Percentiles rank a stretch among this genome's conserved stretches.
Conservation (phyloP, 1,140 invertebrate species). For the Drosophila serrata region DNA sequence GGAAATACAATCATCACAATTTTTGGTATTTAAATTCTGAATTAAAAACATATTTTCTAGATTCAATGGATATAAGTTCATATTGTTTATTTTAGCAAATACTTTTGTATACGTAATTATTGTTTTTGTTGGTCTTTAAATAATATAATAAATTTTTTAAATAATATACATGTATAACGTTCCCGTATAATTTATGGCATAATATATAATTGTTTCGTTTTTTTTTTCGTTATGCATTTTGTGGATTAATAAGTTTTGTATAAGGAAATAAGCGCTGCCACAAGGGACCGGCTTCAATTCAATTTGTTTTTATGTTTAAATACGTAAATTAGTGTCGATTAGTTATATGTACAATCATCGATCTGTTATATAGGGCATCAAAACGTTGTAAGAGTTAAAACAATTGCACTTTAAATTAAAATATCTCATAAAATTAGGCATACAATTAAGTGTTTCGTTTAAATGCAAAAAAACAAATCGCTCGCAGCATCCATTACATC, state of each 20-base stretch:
- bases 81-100: slow-evolving; percentile 71
- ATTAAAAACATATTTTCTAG: background rate
- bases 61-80: slow-evolving; percentile 24
- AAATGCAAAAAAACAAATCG: slow-evolving; percentile 62
- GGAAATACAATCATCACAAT: background rate
- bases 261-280: slow-evolving; percentile 66
- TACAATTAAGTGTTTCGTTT: slow-evolving; percentile 53
- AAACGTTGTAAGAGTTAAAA: slow-evolving; percentile 57
- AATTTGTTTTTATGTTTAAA: slow-evolving; percentile 50
- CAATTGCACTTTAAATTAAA: slow-evolving; percentile 75
- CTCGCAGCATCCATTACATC: slow-evolving; percentile 53
- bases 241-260: slow-evolving; percentile 52
- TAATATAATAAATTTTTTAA: slow-evolving; percentile 72
- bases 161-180: slow-evolving; percentile 69
- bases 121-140: slow-evolving; percentile 70
- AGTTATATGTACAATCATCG: slow-evolving; percentile 66
- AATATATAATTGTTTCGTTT: slow-evolving; percentile 55
- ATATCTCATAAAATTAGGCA: slow-evolving; percentile 58
- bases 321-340: slow-evolving; percentile 77
- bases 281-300: slow-evolving; percentile 11
- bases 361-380: slow-evolving; percentile 49
- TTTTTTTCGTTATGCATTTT: slow-evolving; percentile 31
- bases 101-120: slow-evolving; percentile 63
- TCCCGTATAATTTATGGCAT: slow-evolving; percentile 82
- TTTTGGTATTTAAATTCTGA: background rate